Evolutionary conservation across 2,797 vertebrate genomes (phyloP).

Genomic region (Craterocephalus amniculus): DNA sequence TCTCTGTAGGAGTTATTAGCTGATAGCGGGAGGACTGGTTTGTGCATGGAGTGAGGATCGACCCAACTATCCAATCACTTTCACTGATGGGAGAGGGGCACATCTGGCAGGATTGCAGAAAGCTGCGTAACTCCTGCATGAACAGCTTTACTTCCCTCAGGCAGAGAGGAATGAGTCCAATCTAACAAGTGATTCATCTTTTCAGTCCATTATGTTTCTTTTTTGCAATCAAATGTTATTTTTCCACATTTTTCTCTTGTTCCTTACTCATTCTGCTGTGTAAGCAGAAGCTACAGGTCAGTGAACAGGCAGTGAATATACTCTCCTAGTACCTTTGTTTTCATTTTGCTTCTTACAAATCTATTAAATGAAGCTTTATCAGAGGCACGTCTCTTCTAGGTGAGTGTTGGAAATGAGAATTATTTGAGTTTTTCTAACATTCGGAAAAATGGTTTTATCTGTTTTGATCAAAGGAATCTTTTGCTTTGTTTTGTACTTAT

Average conservation of each 20-base stretch:
- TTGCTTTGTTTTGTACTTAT: background rate
- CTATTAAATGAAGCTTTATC: background rate
- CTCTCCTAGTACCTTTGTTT: background rate
- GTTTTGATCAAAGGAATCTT: background rate
- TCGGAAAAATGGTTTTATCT: background rate
- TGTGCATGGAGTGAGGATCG: background rate
- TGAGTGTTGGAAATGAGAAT: background rate
- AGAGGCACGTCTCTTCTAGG: background rate
- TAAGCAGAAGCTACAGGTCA: background rate
- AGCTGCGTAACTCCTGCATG: background rate
- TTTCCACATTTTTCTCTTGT: background rate
- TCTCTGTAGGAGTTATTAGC: background rate
- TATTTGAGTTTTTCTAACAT: background rate
- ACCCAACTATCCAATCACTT: slow-evolving; percentile 1
- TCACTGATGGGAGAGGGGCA: background rate
- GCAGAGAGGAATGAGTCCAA: background rate
- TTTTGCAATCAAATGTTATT: background rate
- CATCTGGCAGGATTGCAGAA: background rate
- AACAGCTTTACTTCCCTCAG: background rate
- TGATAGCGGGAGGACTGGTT: background rate
- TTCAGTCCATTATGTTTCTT: background rate
- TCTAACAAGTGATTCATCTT: background rate
- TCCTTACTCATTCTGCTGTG: background rate
- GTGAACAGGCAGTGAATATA: background rate
- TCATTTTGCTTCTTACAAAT: background rate